Evolutionary conservation across 2,113 vertebrate species (phyloP).

Genomic region (Tenebrosternarchus preto): DNA sequence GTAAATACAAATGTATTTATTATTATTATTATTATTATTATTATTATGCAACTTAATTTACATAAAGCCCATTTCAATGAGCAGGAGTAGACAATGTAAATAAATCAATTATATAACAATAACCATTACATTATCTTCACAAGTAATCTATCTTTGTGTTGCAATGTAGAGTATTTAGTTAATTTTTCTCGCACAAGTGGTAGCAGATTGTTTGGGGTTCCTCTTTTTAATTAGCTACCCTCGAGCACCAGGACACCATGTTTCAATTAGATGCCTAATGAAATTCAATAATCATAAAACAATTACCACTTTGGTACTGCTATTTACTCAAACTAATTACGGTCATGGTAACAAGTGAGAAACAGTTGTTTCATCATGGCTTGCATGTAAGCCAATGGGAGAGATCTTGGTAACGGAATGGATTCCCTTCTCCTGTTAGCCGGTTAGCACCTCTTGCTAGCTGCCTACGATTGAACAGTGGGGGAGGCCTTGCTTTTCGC

Average conservation of each 20-base stretch:
- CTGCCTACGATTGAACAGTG: conserved; percentile 23
- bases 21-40: no score
- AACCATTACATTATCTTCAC: conserved; percentile 36
- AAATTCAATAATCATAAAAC: conserved; percentile 67
- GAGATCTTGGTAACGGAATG: background rate
- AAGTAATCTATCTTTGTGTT: conserved; percentile 44
- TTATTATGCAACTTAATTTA: background rate
- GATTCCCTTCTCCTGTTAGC: conserved; percentile 27
- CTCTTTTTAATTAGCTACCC: conserved; percentile 62
- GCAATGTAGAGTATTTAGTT: conserved; percentile 58
- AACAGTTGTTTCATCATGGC: conserved; percentile 43
- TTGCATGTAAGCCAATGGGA: background rate
- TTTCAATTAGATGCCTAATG: conserved; percentile 65
- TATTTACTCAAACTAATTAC: conserved; percentile 58
- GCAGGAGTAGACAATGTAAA: conserved; percentile 13
- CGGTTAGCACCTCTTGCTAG: conserved; percentile 29
- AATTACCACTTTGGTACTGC: conserved; percentile 54
- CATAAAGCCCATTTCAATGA: conserved; percentile 12
- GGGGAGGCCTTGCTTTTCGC: conserved; percentile 23
- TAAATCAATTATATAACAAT: conserved; percentile 47
- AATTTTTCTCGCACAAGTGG: conserved; percentile 57
- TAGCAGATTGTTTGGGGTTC: conserved; percentile 56
- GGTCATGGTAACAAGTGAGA: conserved; percentile 44
- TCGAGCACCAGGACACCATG: conserved; percentile 45
- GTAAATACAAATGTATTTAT: no score